Conservation (phyloP, 2,797 vertebrate genomes). For the Lepus townsendii region DNA sequence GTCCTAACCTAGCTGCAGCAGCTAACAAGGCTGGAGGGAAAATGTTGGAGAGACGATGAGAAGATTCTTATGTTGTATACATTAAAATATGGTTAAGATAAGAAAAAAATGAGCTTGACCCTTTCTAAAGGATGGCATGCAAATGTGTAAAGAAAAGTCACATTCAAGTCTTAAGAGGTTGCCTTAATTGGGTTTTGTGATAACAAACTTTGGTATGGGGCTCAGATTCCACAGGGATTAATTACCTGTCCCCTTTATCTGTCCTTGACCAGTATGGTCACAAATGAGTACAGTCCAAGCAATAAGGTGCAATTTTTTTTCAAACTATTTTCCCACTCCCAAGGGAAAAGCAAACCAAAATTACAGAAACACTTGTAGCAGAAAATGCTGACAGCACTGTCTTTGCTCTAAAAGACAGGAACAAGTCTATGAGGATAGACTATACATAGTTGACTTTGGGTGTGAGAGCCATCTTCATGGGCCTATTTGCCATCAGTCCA, state of each 20-base stretch:
- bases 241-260: neutral
- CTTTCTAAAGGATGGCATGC: neutral
- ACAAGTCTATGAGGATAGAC: too few relatives aligned
- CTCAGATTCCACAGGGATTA: neutral
- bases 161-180: neutral
- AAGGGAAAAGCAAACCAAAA: constrained; percentile 25
- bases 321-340: neutral
- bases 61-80: neutral
- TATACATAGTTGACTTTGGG: neutral
- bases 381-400: neutral
- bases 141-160: neutral
- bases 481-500: neutral
- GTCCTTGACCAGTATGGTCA: neutral
- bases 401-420: neutral
- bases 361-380: neutral
- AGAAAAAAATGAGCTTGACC: neutral
- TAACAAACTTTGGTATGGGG: neutral
- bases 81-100: neutral
- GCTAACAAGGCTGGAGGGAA: neutral
- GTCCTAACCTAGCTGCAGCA: neutral
- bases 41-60: neutral
- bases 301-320: neutral
- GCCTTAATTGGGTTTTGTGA: neutral
- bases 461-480: neutral
- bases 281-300: neutral